Percentiles rank a stretch among this genome's conserved stretches.
These are phyloP conservation scores for Holacanthus passer DNA, from an alignment of 2,113 vertebrate species.

Conservation along the genomic window DNA sequence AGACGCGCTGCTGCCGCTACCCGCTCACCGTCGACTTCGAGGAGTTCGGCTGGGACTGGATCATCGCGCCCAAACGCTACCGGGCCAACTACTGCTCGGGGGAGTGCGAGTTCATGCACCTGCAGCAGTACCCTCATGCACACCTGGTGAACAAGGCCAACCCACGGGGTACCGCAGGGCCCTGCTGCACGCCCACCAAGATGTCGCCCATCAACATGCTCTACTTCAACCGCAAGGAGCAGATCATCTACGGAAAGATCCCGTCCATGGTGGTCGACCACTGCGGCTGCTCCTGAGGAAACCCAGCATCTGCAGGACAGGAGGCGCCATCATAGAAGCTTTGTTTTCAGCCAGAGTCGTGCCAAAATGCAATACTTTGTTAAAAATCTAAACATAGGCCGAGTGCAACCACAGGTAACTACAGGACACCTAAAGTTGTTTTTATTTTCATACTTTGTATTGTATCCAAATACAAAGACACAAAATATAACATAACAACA, in stretches of 20 bases:
- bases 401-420: not conserved
- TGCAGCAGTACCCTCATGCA: conserved; percentile 97
- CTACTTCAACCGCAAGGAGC: conserved; percentile 98
- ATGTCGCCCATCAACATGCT: conserved; percentile 99
- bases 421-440: not conserved
- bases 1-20: conserved; percentile 96
- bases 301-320: not conserved
- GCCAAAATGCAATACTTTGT: not conserved
- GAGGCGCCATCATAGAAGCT: not conserved
- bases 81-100: conserved; percentile 98
- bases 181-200: conserved; percentile 98
- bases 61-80: conserved; percentile 98
- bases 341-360: not conserved
- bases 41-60: conserved; percentile 99
- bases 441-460: not conserved
- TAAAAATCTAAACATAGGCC: not conserved
- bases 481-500: not conserved
- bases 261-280: conserved; percentile 98
- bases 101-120: conserved; percentile 96
- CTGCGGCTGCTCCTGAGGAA: conserved; percentile 94
- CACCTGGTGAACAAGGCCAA: conserved; percentile 98
- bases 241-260: conserved; percentile 98
- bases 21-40: conserved; percentile 98
- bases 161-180: conserved; percentile 93
- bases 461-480: not conserved